Base-by-base conservation (phyloP, 2,113 vertebrate species). In the Smithornis capensis region DNA sequence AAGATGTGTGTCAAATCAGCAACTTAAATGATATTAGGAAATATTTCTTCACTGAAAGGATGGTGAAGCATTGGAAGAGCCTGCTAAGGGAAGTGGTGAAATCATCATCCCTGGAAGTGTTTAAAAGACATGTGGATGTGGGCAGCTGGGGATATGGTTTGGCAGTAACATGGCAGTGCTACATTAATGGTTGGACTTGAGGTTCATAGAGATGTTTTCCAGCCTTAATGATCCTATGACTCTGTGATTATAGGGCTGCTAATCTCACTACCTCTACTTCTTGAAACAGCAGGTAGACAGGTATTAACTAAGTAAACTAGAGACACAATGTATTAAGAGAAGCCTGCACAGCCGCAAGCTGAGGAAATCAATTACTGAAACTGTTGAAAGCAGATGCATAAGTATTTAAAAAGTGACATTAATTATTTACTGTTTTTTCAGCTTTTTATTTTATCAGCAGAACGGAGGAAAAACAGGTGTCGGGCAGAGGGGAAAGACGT, bases 351-450 rank as follows among this genome's bases (percentile, higher is more conserved):
- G 44, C 33, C 65, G 67, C 37, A 89, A 78, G 16, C 33, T 44
- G 56, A 64, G 52, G 52, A 94, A 93, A 92, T 87, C 14, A 80
- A 75, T 92, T 77, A 49, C 90, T 87, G 83, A 92, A 91, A 91
- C 33, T 53, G 52, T 29, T 80, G 53, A 87, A 90, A 94, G 45
- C 7, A 88, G 55, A 57, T 47, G 38, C 31, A 22, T 90, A 91
- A 68, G 27, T 87, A 83, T 38, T n/a, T 84, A 90, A 95, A 89
- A 82, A 87, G 82, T 77, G 19, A 65, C 64, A 68, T 92, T 47
- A 84, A 90, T 94, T 94, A 90, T 89, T 95, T 90, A 89, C 13
- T 65, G 44, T 45, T 14, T 37, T 79, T 63, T 82, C 38, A 45
- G 65, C 9, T 92, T 92, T 92, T 89, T 60, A 71, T 92, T 90